Evolutionary conservation across 2,888 invertebrate genomes (phyloP).

Genomic region (Volucella inanis): DNA sequence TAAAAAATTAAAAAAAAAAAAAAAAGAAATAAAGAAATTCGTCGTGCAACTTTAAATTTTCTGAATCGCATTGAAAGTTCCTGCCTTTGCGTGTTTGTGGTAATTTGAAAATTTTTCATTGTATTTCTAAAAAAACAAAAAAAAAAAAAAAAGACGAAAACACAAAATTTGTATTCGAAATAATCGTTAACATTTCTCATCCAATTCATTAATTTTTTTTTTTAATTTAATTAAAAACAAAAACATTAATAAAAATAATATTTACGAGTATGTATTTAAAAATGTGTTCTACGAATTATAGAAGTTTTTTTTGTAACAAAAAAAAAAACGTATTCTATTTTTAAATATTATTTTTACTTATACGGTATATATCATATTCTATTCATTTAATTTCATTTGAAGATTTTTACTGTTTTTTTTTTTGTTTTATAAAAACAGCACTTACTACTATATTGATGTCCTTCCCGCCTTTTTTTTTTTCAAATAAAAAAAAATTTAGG

Average conservation of each 20-base stretch:
- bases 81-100: conserved; percentile 55
- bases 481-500: conserved; percentile 8
- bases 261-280: neutral
- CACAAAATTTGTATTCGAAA: neutral
- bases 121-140: conserved; percentile 7
- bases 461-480: conserved; percentile 55
- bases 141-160: too few species aligned
- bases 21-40: neutral
- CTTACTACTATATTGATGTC: conserved; percentile 39
- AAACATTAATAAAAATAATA: neutral
- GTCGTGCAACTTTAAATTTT: conserved; percentile 48
- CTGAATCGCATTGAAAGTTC: conserved; percentile 56
- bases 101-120: conserved; percentile 42
- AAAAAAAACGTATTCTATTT: neutral
- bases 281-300: conserved; percentile 15
- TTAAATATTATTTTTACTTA: conserved; percentile 16
- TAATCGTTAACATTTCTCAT: conserved; percentile 51
- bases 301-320: neutral
- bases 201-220: conserved; percentile 7
- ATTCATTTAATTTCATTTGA: neutral
- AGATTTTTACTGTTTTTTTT: neutral
- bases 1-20: conserved; percentile 34
- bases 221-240: too few species aligned
- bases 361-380: neutral
- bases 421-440: conserved; percentile 44